Conservation (phyloP, 92 coral and sea anemone genomes). For the Porites divaricata region DNA sequence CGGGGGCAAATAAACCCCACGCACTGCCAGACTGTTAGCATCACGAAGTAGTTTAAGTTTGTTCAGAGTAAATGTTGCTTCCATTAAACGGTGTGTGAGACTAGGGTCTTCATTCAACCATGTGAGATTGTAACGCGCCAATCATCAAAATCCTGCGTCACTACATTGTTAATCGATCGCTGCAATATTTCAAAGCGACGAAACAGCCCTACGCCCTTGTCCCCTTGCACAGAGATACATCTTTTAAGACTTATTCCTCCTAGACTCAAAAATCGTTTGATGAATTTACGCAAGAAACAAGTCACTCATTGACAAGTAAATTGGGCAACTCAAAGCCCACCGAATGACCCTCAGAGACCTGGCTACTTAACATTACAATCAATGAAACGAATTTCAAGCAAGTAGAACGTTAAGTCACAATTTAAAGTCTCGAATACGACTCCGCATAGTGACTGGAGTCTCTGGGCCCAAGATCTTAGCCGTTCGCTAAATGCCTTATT, state of each 20-base stretch:
- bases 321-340: slow-evolving; percentile 8
- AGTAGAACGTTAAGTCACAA: not conserved
- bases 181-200: slow-evolving; percentile 15
- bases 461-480: slow-evolving; percentile 4
- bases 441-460: slow-evolving; percentile 12
- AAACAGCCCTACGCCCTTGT: not conserved
- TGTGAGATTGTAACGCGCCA: slow-evolving; percentile 21
- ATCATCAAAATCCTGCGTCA: slow-evolving; percentile 11
- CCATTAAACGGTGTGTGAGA: slow-evolving; percentile 19
- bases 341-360: slow-evolving; percentile 1
- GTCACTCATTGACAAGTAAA: not conserved
- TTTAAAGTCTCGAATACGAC: not conserved
- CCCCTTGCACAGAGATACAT: not conserved
- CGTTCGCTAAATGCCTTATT: no score
- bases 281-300: not conserved
- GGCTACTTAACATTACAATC: slow-evolving; percentile 40
- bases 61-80: slow-evolving; percentile 17
- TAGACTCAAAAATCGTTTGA: not conserved
- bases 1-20: slow-evolving; percentile 39
- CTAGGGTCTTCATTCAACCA: not conserved
- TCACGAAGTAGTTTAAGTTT: slow-evolving; percentile 18
- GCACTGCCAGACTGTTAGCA: slow-evolving; percentile 27
- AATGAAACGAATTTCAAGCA: slow-evolving; percentile 7
- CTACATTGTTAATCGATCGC: slow-evolving; percentile 8
- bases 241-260: not conserved